Percentiles rank a stretch among this genome's conserved stretches.
Evolutionary conservation across 2,113 vertebrate species (phyloP).

Genomic region (Plectropomus leopardus): DNA sequence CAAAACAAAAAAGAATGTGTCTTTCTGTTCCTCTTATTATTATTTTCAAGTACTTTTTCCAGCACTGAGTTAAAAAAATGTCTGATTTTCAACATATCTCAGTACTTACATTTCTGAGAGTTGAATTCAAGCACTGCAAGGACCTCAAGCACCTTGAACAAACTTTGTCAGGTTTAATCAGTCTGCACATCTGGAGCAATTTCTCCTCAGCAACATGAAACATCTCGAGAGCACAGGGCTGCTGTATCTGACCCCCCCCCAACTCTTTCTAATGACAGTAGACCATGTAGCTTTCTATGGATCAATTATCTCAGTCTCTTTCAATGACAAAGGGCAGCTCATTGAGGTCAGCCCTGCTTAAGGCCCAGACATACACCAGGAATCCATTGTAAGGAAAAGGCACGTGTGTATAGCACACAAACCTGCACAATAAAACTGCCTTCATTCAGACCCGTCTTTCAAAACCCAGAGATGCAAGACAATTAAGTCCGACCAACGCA

Average conservation of each 20-base stretch:
- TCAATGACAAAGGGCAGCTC: slow-evolving; percentile 75
- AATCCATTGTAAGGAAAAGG: slow-evolving; percentile 68
- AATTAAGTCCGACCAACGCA: slow-evolving; percentile 67
- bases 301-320: slow-evolving; percentile 82
- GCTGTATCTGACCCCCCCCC: slow-evolving; percentile 55
- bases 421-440: slow-evolving; percentile 67
- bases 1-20: no score
- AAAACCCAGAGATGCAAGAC: slow-evolving; percentile 62
- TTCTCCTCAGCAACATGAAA: slow-evolving; percentile 63
- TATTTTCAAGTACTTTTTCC: no score
- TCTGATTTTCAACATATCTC: no score
- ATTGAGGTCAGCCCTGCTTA: slow-evolving; percentile 51
- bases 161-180: slow-evolving; percentile 64
- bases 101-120: no score
- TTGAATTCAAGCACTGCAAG: no score
- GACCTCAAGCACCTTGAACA: no score
- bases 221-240: slow-evolving; percentile 47
- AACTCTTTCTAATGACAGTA: slow-evolving; percentile 66
- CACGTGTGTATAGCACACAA: slow-evolving; percentile 66
- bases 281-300: slow-evolving; percentile 67
- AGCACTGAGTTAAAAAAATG: no score
- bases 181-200: slow-evolving; percentile 52
- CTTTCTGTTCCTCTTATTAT: no score
- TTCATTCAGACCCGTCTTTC: slow-evolving; percentile 62
- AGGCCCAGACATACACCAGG: slow-evolving; percentile 51